Evolutionary conservation across 64 coral and sea anemone genomes (phyloP).

Genomic region (Platygyra sinensis): DNA sequence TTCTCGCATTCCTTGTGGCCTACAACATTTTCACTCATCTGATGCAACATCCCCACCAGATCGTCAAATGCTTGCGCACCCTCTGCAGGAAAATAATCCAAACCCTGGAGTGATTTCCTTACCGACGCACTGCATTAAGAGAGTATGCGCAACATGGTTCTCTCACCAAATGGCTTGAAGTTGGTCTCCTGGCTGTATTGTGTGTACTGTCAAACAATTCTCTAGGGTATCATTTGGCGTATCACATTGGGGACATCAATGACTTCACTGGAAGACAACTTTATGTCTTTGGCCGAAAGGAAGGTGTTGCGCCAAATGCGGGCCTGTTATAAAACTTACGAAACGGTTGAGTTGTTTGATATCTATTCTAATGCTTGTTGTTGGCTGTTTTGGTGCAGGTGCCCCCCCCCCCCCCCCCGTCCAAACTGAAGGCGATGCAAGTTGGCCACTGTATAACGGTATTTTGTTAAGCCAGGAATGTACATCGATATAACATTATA

Average conservation of each 20-base stretch:
- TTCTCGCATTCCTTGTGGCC: no score
- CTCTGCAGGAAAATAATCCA: no score
- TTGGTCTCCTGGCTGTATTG: background rate
- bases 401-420: background rate
- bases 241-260: background rate
- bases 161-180: background rate
- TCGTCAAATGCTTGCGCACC: no score
- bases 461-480: constrained; percentile 8
- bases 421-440: background rate
- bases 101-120: background rate
- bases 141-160: background rate
- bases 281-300: background rate
- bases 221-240: background rate
- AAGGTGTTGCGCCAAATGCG: background rate
- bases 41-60: no score
- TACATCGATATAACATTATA: background rate
- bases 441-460: background rate
- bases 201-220: background rate
- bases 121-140: background rate
- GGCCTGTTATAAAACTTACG: background rate
- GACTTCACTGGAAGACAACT: background rate
- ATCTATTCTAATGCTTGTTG: constrained; percentile 12
- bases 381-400: constrained; percentile 16
- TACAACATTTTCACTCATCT: no score
- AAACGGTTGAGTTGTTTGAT: constrained; percentile 2